phyloP scores from a whole-genome alignment of 2,888 invertebrate genomes.

The Euplagia quadripunctaria region DNA sequence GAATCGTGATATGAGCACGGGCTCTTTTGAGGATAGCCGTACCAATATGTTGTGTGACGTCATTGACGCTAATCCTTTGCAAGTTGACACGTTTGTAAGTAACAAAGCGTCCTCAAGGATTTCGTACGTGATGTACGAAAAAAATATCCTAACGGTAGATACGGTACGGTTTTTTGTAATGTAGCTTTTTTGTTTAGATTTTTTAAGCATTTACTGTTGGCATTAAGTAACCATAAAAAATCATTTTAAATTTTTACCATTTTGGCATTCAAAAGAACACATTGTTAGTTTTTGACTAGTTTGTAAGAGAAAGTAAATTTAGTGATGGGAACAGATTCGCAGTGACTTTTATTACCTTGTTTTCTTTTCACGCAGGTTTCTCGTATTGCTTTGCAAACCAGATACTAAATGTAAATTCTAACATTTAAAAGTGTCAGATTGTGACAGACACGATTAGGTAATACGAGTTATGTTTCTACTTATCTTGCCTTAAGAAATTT shows the following conservation, averaged over 20 bases:
- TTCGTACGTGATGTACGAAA: slow-evolving; percentile 53
- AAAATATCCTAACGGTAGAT: slow-evolving; percentile 46
- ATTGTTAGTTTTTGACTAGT: too few relatives aligned
- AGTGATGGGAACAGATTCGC: neutral
- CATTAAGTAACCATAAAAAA: neutral
- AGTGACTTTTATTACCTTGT: neutral
- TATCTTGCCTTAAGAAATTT: neutral
- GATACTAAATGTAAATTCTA: neutral
- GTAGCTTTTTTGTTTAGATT: neutral
- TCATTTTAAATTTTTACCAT: neutral
- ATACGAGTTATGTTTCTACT: too few relatives aligned
- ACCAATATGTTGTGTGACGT: slow-evolving; percentile 53
- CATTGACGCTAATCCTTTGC: slow-evolving; percentile 57
- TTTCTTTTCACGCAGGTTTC: neutral
- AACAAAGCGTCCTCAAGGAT: slow-evolving; percentile 47
- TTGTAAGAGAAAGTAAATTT: neutral
- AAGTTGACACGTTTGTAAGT: slow-evolving; percentile 48
- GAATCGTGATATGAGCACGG: slow-evolving; percentile 24
- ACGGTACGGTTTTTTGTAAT: slow-evolving; percentile 19
- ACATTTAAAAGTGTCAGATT: too few relatives aligned
- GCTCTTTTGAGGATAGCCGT: slow-evolving; percentile 33
- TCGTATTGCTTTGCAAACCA: neutral
- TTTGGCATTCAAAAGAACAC: too few relatives aligned
- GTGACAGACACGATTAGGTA: too few relatives aligned
- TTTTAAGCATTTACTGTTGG: neutral